phyloP scores from a whole-genome alignment of 2,113 vertebrate species.

The Plecturocebus donacophilus region DNA sequence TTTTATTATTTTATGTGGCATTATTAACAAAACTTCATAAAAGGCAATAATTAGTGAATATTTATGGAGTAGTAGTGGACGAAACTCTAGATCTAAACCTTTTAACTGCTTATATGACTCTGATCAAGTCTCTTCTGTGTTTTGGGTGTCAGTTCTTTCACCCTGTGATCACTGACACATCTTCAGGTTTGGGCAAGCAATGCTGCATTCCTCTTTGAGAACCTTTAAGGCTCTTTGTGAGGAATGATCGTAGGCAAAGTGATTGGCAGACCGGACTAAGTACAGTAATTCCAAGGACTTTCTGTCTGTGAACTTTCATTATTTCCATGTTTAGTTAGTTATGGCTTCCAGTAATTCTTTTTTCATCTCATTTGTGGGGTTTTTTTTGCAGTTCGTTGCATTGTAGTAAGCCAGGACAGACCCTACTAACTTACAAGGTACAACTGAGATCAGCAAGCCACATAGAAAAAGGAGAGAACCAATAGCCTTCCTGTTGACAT shows the following conservation, averaged over 20 bases:
- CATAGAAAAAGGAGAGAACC: background rate
- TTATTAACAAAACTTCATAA: background rate
- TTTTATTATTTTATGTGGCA: background rate
- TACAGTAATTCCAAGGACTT: background rate
- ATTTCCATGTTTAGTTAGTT: background rate
- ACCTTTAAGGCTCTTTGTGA: background rate
- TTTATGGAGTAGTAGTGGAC: background rate
- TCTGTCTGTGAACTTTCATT: background rate
- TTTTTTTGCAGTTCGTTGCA: background rate
- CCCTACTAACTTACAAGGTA: background rate
- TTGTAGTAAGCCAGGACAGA: background rate
- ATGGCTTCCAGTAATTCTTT: background rate
- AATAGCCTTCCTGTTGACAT: background rate
- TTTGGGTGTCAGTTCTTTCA: background rate
- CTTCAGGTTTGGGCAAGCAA: background rate
- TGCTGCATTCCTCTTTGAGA: constrained; percentile 16
- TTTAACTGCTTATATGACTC: background rate
- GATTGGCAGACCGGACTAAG: background rate
- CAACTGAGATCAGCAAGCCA: background rate
- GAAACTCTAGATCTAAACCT: background rate
- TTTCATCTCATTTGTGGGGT: background rate
- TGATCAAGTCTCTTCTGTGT: background rate
- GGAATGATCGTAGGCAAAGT: background rate
- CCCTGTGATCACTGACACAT: background rate
- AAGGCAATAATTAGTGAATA: background rate